Conservation (phyloP, 2,113 vertebrate species). For the Brachyhypopomus occidentalis region DNA sequence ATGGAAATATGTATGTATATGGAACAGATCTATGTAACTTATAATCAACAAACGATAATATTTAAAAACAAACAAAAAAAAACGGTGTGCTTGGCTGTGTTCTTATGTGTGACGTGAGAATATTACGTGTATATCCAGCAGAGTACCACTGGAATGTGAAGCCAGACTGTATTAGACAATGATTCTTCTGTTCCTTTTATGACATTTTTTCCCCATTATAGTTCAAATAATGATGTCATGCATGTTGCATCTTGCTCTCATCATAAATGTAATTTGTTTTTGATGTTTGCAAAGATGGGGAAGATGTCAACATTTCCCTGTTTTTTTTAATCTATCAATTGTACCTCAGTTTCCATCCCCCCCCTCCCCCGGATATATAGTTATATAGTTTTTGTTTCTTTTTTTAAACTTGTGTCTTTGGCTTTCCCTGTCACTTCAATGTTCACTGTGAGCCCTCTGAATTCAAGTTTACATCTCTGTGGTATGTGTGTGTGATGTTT, state of each 20-base stretch:
- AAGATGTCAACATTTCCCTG: constrained; percentile 47
- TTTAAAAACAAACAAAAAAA: constrained; percentile 58
- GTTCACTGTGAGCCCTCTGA: constrained; percentile 62
- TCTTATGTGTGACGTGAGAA: constrained; percentile 72
- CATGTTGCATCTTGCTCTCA: constrained; percentile 16
- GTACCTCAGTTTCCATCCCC: background rate
- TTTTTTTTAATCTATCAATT: constrained; percentile 35
- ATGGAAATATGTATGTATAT: constrained; percentile 60
- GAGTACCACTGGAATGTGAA: constrained; percentile 83
- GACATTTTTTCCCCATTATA: constrained; percentile 27
- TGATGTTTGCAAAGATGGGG: constrained; percentile 14
- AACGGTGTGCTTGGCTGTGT: constrained; percentile 71
- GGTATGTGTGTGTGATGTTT: constrained; percentile 52
- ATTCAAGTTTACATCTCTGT: constrained; percentile 68
- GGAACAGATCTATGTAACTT: constrained; percentile 67
- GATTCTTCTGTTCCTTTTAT: constrained; percentile 67
- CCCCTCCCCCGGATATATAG: too few relatives aligned
- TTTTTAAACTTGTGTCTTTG: background rate
- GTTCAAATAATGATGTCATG: constrained; percentile 55
- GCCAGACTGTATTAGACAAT: constrained; percentile 77
- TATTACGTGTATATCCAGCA: constrained; percentile 78
- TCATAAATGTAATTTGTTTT: constrained; percentile 19
- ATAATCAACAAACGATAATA: constrained; percentile 72
- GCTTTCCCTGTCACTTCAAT: constrained; percentile 21
- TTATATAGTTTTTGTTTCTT: background rate